Percentiles rank a stretch among this genome's conserved stretches.
Evolutionary conservation across 2,888 invertebrate species (phyloP).

Genomic region (Thysanoteuthis rhombus): DNA sequence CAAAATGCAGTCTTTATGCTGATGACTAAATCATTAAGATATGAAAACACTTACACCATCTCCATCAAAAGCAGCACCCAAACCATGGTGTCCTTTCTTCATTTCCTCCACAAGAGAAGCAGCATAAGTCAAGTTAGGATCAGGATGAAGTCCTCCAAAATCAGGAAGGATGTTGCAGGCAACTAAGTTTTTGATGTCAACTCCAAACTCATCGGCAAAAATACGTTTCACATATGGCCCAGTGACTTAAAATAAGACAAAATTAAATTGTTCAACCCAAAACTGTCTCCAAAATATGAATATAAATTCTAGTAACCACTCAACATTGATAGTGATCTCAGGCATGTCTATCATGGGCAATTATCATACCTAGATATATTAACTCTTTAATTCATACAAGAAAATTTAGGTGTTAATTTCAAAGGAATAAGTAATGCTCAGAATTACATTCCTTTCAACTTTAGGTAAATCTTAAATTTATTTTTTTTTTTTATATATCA

Average conservation of each 20-base stretch:
- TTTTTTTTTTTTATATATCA: too few relatives aligned
- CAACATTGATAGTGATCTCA: not conserved
- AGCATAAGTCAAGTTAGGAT: constrained; percentile 94
- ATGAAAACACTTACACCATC: constrained; percentile 78
- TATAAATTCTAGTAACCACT: not conserved
- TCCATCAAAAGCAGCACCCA: constrained; percentile 98
- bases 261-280: not conserved
- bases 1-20: not conserved
- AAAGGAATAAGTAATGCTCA: too few relatives aligned
- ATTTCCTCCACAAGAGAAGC: constrained; percentile 80
- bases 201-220: constrained; percentile 86
- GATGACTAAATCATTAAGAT: not conserved
- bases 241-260: constrained; percentile 78
- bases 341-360: not conserved
- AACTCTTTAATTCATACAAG: too few relatives aligned
- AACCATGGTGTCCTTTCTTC: constrained; percentile 74
- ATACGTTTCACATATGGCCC: constrained; percentile 93
- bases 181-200: constrained; percentile 77
- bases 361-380: not conserved
- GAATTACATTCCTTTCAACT: too few relatives aligned
- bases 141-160: constrained; percentile 94
- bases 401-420: too few relatives aligned
- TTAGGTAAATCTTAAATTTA: too few relatives aligned
- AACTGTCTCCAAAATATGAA: not conserved
- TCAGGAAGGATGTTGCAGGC: constrained; percentile 87